Percentiles rank a stretch among this genome's conserved stretches.
Conservation (phyloP, 2,113 vertebrate species). For the Gulo gulo region DNA sequence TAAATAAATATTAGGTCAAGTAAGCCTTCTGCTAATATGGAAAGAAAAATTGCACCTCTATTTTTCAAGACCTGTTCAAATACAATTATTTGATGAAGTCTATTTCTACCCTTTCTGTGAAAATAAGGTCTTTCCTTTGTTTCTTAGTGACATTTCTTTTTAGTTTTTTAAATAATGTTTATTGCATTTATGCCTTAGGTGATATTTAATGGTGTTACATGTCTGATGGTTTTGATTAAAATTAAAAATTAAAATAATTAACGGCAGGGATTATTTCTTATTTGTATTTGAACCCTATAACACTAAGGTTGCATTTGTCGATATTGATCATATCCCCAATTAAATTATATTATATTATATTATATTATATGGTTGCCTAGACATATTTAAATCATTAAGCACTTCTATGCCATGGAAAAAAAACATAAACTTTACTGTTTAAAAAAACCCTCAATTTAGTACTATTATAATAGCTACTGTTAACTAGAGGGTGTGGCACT, state of each 20-base stretch:
- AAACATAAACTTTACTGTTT: not conserved
- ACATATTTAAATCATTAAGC: not conserved
- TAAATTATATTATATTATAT: not conserved
- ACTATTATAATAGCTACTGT: not conserved
- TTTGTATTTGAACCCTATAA: not conserved
- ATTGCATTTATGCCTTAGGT: not conserved
- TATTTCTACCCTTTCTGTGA: not conserved
- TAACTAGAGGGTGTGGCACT: not conserved
- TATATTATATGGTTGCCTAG: not conserved
- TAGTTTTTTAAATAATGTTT: not conserved
- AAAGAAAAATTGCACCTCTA: not conserved
- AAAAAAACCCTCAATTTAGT: not conserved
- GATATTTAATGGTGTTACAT: not conserved
- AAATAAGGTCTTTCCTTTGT: not conserved
- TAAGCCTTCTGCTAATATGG: not conserved
- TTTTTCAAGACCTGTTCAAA: not conserved
- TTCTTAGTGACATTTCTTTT: not conserved
- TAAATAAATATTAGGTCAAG: not conserved
- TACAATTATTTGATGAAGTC: not conserved
- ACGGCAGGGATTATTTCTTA: not conserved
- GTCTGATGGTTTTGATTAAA: not conserved
- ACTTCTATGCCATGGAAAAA: not conserved
- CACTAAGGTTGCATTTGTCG: not conserved
- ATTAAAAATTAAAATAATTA: not conserved
- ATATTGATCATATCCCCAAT: not conserved